Conservation (phyloP, 2,888 invertebrate genomes). For the Temnothorax unifasciatus region DNA sequence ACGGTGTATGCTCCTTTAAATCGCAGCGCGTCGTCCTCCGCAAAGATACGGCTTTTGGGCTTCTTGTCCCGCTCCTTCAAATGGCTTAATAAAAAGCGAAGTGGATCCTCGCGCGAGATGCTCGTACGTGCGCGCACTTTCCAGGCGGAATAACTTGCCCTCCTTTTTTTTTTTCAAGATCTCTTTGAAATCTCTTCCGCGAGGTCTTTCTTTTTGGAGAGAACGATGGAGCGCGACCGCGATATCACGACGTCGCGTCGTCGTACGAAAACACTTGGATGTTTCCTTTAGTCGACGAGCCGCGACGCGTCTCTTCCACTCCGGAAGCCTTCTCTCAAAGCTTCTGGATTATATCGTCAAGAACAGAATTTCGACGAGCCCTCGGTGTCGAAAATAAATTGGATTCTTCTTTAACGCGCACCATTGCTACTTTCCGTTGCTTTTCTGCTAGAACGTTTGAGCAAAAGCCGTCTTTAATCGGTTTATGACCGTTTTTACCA, state of each 20-base stretch:
- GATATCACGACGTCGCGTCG: not conserved
- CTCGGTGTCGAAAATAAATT: not conserved
- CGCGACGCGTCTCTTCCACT: not conserved
- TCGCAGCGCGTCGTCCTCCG: slow-evolving; percentile 39
- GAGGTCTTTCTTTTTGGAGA: not conserved
- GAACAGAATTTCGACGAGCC: not conserved
- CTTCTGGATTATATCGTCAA: not conserved
- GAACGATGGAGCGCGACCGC: not conserved
- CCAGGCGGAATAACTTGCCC: not conserved
- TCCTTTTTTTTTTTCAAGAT: not conserved
- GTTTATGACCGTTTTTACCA: no score
- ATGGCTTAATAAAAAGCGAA: slow-evolving; percentile 23
- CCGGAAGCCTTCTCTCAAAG: not conserved
- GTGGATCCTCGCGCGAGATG: not conserved
- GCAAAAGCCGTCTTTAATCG: not conserved
- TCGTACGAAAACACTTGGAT: slow-evolving; percentile 12
- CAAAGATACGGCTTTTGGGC: not conserved
- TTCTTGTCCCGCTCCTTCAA: slow-evolving; percentile 21
- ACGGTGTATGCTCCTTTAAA: slow-evolving; percentile 56
- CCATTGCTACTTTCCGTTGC: not conserved
- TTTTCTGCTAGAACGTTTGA: not conserved
- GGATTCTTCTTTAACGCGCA: not conserved
- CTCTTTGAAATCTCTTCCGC: not conserved
- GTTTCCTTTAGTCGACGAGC: not conserved
- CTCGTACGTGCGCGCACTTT: slow-evolving; percentile 7